Evolutionary conservation across 1,140 invertebrate genomes (phyloP), one percentile per base, ranked within the genome.

Genomic region (Oncopeltus fasciatus): DNA sequence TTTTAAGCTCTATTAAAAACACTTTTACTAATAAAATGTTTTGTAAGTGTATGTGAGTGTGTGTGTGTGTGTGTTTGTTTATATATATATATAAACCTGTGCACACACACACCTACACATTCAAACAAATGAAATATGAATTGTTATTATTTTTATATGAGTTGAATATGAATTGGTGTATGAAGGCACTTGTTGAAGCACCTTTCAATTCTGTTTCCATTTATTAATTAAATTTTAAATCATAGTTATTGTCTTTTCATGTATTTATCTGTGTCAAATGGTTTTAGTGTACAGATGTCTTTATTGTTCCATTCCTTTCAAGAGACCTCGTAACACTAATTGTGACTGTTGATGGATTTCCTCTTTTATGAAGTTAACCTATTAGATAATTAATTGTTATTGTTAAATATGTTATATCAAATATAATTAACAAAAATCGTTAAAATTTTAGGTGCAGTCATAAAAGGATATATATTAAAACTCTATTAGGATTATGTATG

Each of bases 341-440:
- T 44, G 57, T 64, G 58, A 60, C 58, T 64, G 59, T 64, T 56
- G 58, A 59, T 64, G 63, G 49, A 64, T 64, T 60, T 64, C 58
- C 57, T 60, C 58, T 46, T 64, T 60, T 56, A 64, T 60, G 46
- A 64, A 51, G 59, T 63, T 64, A 64, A 64, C 63, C 63, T 64
- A 43, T 64, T 64, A 64, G 59, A 60, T 26, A 58, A 63, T 58
- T 64, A 64, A 56, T 64, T 59, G 63, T 64, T 64, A 64, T 59
- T 64, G 63, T 64, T 64, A 46, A 28, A 60, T 51, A 49, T 60
- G 51, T 60, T 53, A 59, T 59, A 64, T 64, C 29, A 51, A 64
- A 18, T 60, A 64, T 60, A 57, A 64, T 60, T 60, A 64, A 60
- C 58, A 60, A 24, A 43, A 53, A 64, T 64, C 59, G 59, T 64